Base-by-base conservation (phyloP, 2,113 vertebrate species). In the Chamaea fasciata region DNA sequence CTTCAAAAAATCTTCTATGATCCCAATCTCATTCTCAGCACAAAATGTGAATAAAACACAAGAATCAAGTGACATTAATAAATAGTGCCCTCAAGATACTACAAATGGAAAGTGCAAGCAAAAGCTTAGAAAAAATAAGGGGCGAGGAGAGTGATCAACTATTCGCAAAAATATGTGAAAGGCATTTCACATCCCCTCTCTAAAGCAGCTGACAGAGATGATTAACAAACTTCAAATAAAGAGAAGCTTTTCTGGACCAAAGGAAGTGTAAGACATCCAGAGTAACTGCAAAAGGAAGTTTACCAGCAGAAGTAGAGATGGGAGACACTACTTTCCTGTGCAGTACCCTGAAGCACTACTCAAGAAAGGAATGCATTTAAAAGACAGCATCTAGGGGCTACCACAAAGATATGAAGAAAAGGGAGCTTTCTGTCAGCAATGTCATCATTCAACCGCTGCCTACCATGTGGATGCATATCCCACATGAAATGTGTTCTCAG, bases 381-480 rank as follows among this genome's bases (percentile, higher is more conserved):
- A 56, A 52, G 20, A 55, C 68, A 71, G 21, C 50, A 47, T 22
- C 33, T 60, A 44, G 44, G 10, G 12, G 53, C 46, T 53, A n/a
- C 7, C 3, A 70, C 41, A 88, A 63, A 50, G 39, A 9, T 22
- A 53, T 20, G 37, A 60, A 44, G 28, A 56, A 73, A 85, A 83
- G 9, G 13, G 16, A 76, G 28, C 16, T 47, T 71, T 65, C 53
- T 82, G 23, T 42, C 62, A 79, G 42, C 33, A 44, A 4, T 86
- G 85, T 76, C 27, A 49, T 68, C 13, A 16, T 33, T 60, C 28
- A 55, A 15, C 52, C 28, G 15, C 8, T 52, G 18, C 23, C 41
- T 73, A 24, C 44, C 21, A 15, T 23, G 8, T 0, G 0, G 26
- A 57, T 46, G 30, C 5, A 13, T 20, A 63, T 12, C 42, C n/a